Evolutionary conservation across 1,140 invertebrate species (phyloP), one percentile per base, ranked within the genome.

Genomic region (Tetragnatha versicolor): DNA sequence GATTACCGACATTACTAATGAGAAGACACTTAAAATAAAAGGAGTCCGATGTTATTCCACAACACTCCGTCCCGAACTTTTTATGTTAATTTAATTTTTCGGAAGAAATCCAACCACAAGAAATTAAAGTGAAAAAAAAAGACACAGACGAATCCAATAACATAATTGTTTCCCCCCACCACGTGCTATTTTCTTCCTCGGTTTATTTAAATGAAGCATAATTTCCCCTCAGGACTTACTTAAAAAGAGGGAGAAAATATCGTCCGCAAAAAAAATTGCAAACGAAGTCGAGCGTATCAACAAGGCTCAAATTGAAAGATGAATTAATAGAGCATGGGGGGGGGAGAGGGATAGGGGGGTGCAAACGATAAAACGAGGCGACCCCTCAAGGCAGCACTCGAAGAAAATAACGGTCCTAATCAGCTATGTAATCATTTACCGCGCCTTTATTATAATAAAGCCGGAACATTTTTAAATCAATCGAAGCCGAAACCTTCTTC

Each of bases 351-450:
- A n/a, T 31, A 20, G 51, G 14, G 35, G 53, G 17, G 25, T 29
- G 22, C 25, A 60, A 25, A 77, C 49, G 60, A 77, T 77, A 66
- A 75, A 75, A 63, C 45, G 72, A 60, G 72, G 55, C 35, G 22
- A 51, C 29, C 55, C 53, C 73, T 61, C 39, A 31, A 27, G 73
- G 73, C 73, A 63, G 55, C 61, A 77, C 73, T 77, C 73, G 60
- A 77, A 77, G 73, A 77, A 77, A 77, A 66, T 66, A 77, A 77
- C 73, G 53, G 73, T 61, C 73, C 66, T 77, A 77, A 77, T 77
- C 73, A 77, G 58, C 73, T 66, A 65, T 77, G 73, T 77, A 77
- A 77, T 77, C 73, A 77, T 77, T 66, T 77, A 77, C 73, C 73
- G 33, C 73, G 60, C 61, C 73, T 77, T 77, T 60, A 77, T 77